A percentile compares a stretch with the other conserved stretches of the same genome.
Conservation (phyloP, 2,888 invertebrate genomes). For the Coleophora deauratella region DNA sequence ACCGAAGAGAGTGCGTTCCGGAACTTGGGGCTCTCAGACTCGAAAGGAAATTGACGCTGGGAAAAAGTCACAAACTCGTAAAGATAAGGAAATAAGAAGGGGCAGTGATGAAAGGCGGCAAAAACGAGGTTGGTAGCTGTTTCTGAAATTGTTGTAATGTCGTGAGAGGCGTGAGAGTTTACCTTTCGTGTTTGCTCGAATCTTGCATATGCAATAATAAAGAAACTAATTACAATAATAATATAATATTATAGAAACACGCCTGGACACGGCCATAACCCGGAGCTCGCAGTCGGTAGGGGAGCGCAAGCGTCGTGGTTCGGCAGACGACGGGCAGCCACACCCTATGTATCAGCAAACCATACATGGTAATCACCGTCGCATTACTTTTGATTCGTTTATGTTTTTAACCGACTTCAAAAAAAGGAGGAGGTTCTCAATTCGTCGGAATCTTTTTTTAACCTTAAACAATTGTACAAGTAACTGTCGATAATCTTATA, state of each 20-base stretch:
- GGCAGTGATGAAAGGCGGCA: conserved; percentile 50
- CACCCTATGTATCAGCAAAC: conserved; percentile 65
- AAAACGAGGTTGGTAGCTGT: conserved; percentile 44
- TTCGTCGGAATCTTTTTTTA: neutral
- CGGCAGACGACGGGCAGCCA: conserved; percentile 54
- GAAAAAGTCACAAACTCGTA: conserved; percentile 29
- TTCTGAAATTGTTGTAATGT: neutral
- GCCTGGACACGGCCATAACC: conserved; percentile 56
- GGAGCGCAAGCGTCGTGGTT: conserved; percentile 51
- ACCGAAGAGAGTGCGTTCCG: conserved; percentile 73
- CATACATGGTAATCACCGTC: conserved; percentile 48
- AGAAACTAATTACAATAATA: too few relatives aligned
- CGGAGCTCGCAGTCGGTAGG: conserved; percentile 64
- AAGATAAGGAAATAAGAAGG: conserved; percentile 46
- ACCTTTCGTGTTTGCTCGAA: too few relatives aligned
- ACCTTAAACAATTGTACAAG: too few relatives aligned
- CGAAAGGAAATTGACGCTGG: conserved; percentile 34
- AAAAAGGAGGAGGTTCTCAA: too few relatives aligned
- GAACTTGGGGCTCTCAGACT: conserved; percentile 71
- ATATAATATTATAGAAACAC: conserved; percentile 39
- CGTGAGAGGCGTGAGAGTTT: too few relatives aligned
- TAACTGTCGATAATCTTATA: too few relatives aligned
- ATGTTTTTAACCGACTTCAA: too few relatives aligned
- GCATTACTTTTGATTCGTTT: neutral
- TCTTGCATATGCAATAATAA: too few relatives aligned